Conservation (phyloP, 2,888 invertebrate species). For the Melanostoma scalare region DNA sequence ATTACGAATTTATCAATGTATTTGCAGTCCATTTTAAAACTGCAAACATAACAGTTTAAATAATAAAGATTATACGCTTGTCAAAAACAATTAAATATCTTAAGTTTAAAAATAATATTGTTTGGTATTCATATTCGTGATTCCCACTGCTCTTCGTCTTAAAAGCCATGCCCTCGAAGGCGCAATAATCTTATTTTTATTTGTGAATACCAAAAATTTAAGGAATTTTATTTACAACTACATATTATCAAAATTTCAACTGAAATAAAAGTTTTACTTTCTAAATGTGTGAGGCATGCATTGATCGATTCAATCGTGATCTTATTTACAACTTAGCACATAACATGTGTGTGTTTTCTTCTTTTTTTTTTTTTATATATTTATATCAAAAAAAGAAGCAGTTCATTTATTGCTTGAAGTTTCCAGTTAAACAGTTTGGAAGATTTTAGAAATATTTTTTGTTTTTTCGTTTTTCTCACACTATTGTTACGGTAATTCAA, state of each 20-base stretch:
- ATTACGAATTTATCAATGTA: too few relatives aligned
- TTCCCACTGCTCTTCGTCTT: too few relatives aligned
- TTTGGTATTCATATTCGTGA: not conserved
- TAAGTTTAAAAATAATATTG: slow-evolving; percentile 10
- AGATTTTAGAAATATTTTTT: not conserved
- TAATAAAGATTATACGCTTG: not conserved
- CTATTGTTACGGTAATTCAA: not conserved
- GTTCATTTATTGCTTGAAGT: not conserved
- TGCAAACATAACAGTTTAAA: slow-evolving; percentile 14
- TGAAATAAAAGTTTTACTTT: slow-evolving; percentile 2
- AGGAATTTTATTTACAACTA: slow-evolving; percentile 15
- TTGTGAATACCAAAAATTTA: too few relatives aligned
- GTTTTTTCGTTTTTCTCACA: not conserved
- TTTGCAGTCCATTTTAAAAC: not conserved
- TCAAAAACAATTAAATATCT: slow-evolving; percentile 31
- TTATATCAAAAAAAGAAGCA: not conserved
- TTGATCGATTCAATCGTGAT: not conserved
- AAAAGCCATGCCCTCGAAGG: too few relatives aligned
- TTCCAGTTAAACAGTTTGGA: slow-evolving; percentile 1
- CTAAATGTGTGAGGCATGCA: slow-evolving; percentile 4
- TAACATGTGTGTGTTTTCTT: not conserved
- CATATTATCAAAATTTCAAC: slow-evolving; percentile 26
- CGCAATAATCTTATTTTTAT: too few relatives aligned
- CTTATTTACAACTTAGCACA: slow-evolving; percentile 25
- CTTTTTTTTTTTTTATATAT: not conserved